A percentile compares a stretch with the other conserved stretches of the same genome.
Conservation (phyloP, 2,797 vertebrate species). For the Bradypodion ventrale region DNA sequence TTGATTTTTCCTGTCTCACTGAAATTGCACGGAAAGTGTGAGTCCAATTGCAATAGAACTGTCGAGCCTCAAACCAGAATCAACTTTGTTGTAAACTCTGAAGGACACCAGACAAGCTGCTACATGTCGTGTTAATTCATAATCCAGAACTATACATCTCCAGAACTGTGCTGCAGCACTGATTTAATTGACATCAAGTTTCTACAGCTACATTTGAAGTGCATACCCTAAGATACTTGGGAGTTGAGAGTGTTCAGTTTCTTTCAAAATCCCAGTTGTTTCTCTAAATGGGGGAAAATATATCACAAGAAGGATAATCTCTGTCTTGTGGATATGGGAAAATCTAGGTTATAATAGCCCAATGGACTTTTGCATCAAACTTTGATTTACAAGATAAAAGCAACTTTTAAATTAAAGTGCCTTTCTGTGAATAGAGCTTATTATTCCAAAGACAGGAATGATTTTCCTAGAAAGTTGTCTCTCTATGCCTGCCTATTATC, state of each 20-base stretch:
- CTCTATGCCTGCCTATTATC: slow-evolving; percentile 81
- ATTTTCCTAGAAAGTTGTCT: slow-evolving; percentile 82
- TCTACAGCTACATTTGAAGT: slow-evolving; percentile 48
- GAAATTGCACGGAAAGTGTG: slow-evolving; percentile 77
- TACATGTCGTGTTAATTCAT: slow-evolving; percentile 66
- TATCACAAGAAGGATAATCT: slow-evolving; percentile 78
- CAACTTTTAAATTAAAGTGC: slow-evolving; percentile 81
- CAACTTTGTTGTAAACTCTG: slow-evolving; percentile 71
- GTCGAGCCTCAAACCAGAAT: slow-evolving; percentile 74
- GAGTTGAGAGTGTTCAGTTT: slow-evolving; percentile 66
- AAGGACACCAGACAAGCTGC: slow-evolving; percentile 75
- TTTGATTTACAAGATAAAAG: slow-evolving; percentile 85
- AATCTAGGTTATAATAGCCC: slow-evolving; percentile 80
- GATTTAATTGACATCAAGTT: slow-evolving; percentile 66
- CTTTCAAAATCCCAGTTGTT: slow-evolving; percentile 66
- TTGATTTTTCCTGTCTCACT: slow-evolving; percentile 77
- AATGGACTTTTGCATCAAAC: slow-evolving; percentile 74
- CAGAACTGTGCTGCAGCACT: slow-evolving; percentile 68
- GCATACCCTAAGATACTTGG: slow-evolving; percentile 65
- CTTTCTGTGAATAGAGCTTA: slow-evolving; percentile 79
- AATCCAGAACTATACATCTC: slow-evolving; percentile 35
- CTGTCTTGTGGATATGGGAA: slow-evolving; percentile 80
- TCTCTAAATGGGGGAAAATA: slow-evolving; percentile 70
- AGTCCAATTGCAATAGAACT: slow-evolving; percentile 68
- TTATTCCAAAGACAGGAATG: slow-evolving; percentile 79